These are phyloP conservation scores for Cotesia chilonis DNA, from an alignment of 1,140 invertebrate genomes.

Conservation along the genomic window DNA sequence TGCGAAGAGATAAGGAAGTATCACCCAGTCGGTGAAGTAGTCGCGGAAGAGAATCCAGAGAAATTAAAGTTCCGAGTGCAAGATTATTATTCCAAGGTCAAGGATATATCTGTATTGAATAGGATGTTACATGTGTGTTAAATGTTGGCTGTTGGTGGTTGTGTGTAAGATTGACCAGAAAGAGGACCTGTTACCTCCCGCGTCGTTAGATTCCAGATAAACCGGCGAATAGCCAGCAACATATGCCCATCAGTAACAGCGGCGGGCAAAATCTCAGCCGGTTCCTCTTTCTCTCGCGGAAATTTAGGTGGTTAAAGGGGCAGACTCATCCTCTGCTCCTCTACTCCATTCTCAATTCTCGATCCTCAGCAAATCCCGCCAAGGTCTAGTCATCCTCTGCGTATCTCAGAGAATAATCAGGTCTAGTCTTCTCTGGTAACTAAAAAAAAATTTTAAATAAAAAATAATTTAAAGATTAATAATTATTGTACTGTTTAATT, in stretches of 20 bases:
- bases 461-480: no score
- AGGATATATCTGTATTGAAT: neutral
- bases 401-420: slow-evolving; percentile 12
- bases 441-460: no score
- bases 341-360: no score
- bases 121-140: neutral
- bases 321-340: slow-evolving; percentile 18
- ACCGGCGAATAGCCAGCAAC: slow-evolving; percentile 2
- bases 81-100: slow-evolving; percentile 28
- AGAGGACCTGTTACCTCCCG: slow-evolving; percentile 33
- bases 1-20: slow-evolving; percentile 7
- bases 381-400: neutral
- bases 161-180: neutral
- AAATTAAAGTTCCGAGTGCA: slow-evolving; percentile 23
- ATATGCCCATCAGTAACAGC: slow-evolving; percentile 27
- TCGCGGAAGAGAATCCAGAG: slow-evolving; percentile 8
- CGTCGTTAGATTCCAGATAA: slow-evolving; percentile 41
- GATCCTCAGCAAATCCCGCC: neutral
- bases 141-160: neutral
- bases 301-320: slow-evolving; percentile 39
- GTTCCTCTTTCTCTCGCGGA: slow-evolving; percentile 30
- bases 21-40: neutral
- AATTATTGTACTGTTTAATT: no score
- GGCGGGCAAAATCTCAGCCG: slow-evolving; percentile 19
- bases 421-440: no score